Evolutionary conservation across 92 coral and sea anemone genomes (phyloP), one percentile per base, ranked within the genome.

Genomic region (Palythoa grandiflora): DNA sequence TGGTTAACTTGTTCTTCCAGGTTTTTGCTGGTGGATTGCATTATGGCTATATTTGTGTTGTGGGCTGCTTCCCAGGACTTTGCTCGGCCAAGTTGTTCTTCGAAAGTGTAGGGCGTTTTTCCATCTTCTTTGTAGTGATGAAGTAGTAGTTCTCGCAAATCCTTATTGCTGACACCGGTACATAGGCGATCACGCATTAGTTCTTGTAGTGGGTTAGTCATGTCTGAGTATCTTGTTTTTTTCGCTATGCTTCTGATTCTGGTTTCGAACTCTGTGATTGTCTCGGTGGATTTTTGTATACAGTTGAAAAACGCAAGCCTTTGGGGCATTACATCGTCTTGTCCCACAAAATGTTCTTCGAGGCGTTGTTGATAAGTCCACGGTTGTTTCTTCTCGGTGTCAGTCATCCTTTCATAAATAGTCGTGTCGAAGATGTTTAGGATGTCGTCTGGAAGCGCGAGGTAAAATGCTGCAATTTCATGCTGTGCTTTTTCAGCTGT

Each of bases 11-110:
- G 88, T 48, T 71, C 79, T 84, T 84, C 78, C 87, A 70, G 21
- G 50, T 38, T 71, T 38, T 38, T 36, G 48, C 48, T 71, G 17
- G 75, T 16, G 50, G 75, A 71, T 38, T 71, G 75, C 75, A 71
- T 71, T 71, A 71, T 71, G 75, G 44, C 50, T 71, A 19, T 84
- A 14, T 83, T 83, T 47, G 87, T 83, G 87, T 83, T 83, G 76
- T 83, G 87, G 10, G 87, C 87, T 83, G 87, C 87, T 51, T 83
- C 87, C 87, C 87, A 83, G 77, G 77, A 68, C 61, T 83, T 83
- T 65, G 87, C 87, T 66, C 63, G 87, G 36, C 77, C 77, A 65
- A 83, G 87, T 44, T 83, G 77, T 21, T 80, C 52, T 38, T 83
- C 87, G 16, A 83, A 83, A 65, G 87, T 68, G 35, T 38, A 83